Conservation (phyloP, 2,797 vertebrate genomes). For the Rhinoraja longicauda region DNA sequence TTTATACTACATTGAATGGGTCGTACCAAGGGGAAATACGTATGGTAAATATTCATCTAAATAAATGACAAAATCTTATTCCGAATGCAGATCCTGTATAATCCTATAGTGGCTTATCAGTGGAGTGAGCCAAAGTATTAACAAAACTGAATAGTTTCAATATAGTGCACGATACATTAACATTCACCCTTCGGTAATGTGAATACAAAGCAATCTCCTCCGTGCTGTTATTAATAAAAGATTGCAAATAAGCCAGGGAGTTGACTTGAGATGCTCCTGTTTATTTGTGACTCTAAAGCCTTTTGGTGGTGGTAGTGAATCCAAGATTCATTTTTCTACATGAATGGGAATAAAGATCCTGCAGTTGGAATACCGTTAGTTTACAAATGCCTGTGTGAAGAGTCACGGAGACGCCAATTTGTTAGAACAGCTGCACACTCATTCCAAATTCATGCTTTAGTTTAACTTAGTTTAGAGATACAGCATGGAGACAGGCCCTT, state of each 20-base stretch:
- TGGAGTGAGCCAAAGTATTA: background rate
- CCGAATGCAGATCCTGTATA: background rate
- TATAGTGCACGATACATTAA: background rate
- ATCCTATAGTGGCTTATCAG: background rate
- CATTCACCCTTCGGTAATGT: background rate
- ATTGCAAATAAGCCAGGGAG: background rate
- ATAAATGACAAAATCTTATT: background rate
- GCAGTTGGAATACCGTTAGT: background rate
- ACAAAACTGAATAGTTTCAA: background rate
- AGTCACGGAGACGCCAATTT: background rate
- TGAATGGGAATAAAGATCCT: background rate
- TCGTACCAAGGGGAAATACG: background rate
- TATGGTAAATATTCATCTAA: background rate
- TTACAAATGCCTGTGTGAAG: background rate
- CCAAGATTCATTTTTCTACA: background rate
- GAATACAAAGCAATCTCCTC: conserved; percentile 11
- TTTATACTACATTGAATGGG: background rate
- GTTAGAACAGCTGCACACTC: background rate
- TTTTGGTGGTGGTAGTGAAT: background rate
- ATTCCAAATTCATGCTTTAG: background rate
- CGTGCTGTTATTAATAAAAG: background rate
- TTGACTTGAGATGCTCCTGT: conserved; percentile 4
- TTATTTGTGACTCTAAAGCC: background rate
- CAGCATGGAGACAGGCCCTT: no score
- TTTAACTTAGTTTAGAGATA: no score